Evolutionary conservation across 1,140 invertebrate genomes (phyloP), one percentile per base, ranked within the genome.

Genomic region (Andrena cerasifolii): DNA sequence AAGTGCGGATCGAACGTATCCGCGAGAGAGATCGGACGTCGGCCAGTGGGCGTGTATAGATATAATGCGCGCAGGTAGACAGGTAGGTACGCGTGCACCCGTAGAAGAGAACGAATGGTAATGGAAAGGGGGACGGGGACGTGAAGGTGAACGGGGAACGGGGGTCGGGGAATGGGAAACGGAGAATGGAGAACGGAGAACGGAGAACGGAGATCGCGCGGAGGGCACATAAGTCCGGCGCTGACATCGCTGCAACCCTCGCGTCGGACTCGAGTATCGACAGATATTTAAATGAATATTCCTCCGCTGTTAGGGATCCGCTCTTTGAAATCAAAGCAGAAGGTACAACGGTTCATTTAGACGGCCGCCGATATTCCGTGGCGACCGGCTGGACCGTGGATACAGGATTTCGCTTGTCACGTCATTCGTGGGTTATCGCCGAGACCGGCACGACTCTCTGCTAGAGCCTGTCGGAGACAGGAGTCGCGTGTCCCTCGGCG

Each of bases 231-330:
- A 91, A 91, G 91, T 90, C 87, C 86, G 78, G 77, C 84, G 72
- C 79, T 82, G 75, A 85, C 79, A 65, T 71, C 70, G 80, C 81
- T 85, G 74, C 84, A 72, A 70, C 21, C 78, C 80, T 77, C 82
- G 73, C 73, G 83, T 88, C 86, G 82, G 81, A 73, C 83, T 86
- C 82, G 78, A 87, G 85, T 92, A 92, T 92, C 89, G 91, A 90
- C 91, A 92, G 90, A 90, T 91, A 91, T 92, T 91, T 91, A 91
- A 92, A 92, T 91, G 91, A 91, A 91, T 92, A 91, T 92, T 88
- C 85, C 88, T 89, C 79, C 78, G 80, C 77, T 79, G 86, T 87
- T 88, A 76, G 83, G 83, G 86, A 80, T 87, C 86, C 89, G 43
- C 73, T 87, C 88, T 91, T 91, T 90, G 86, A 89, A 91, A 89